Evolutionary conservation across 2,888 invertebrate genomes (phyloP), one percentile per base, ranked within the genome.

Genomic region (Pyrocoelia pectoralis): DNA sequence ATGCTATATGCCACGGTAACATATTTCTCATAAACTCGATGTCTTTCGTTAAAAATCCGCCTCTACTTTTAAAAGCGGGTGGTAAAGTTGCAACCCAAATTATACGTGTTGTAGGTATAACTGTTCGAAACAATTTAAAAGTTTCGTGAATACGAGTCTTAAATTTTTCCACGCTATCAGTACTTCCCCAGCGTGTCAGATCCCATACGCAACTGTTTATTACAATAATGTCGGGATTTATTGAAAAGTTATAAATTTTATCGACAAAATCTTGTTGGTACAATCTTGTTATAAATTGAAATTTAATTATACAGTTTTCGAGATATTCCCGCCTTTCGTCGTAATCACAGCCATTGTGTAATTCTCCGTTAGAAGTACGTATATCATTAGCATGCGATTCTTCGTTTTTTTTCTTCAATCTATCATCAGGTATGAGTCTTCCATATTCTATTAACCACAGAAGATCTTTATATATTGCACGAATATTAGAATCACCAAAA

Each of bases 71-170:
- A 1, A 67, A 66, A 2, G 82, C 79, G n/a, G 84, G 76, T 0
- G 85, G 85, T 40, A 83, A 70, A 0, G 83, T 78, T 3, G 84
- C 83, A 33, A 77, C 76, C 84, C 85, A 86, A 13, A 85, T 77
- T 1, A 85, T 76, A 2, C 83, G 74, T 10, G 81, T 79, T 9
- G 75, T 68, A 0, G 82, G 79, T 9, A 84, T 68, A 29, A 76
- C 71, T 12, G 71, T 62, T 24, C 75, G 71, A 6, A 84, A 70
- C 5, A 80, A 69, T 15, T 70, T 65, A 70, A 84, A 80, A 19
- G 83, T 71, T 10, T 73, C 74, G 17, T 73, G 67, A 65, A 85
- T 67, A 67, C 84, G 83, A 40, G 73, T 70, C 70, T 83, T 83
- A 71, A 82, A 85, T 1, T 76, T 68, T 3, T 64, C 52, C 0